Conservation (phyloP, 2,797 vertebrate genomes). For the Rhadinocentrus ornatus region DNA sequence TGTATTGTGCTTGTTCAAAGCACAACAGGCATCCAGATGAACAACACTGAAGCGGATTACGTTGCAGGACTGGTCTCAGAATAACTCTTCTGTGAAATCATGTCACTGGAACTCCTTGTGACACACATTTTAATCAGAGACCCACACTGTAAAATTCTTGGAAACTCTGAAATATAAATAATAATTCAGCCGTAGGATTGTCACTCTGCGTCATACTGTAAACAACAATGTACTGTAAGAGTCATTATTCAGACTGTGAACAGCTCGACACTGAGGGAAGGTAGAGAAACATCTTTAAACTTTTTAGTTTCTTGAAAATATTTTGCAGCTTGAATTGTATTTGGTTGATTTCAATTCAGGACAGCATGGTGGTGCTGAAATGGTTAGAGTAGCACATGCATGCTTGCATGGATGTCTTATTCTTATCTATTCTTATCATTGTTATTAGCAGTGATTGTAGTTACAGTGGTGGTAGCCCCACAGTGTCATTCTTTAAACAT, state of each 20-base stretch:
- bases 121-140: background rate
- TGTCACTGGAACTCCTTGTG: slow-evolving; percentile 1
- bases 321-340: background rate
- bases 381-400: too few relatives aligned
- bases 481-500: too few relatives aligned
- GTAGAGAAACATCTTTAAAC: too few relatives aligned
- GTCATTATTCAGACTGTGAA: background rate
- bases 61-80: background rate
- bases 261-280: background rate
- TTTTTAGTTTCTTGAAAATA: background rate
- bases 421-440: background rate
- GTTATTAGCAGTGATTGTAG: background rate
- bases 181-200: background rate
- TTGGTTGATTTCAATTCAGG: background rate
- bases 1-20: background rate
- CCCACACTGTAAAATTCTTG: background rate
- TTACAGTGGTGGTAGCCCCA: too few relatives aligned
- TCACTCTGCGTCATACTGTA: background rate
- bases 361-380: too few relatives aligned
- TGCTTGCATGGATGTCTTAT: background rate
- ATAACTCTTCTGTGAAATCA: background rate
- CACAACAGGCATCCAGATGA: background rate
- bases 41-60: background rate
- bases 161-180: background rate
- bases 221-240: background rate